Evolutionary conservation across 2,797 vertebrate species (phyloP).

Genomic region (Falco rusticolus): DNA sequence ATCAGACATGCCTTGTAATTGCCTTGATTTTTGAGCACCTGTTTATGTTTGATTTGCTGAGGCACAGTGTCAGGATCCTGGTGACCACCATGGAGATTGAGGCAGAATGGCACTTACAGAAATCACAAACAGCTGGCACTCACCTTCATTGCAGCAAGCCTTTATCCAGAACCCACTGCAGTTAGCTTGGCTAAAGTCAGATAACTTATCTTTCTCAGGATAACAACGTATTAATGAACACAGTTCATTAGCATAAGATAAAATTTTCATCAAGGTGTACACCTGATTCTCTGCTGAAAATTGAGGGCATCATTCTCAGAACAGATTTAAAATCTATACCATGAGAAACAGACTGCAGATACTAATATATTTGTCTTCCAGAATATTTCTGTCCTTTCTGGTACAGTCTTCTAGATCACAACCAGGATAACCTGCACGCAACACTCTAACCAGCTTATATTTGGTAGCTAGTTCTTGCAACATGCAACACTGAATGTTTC

Average conservation of each 20-base stretch:
- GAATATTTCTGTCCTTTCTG: neutral
- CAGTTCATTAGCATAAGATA: neutral
- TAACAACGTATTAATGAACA: neutral
- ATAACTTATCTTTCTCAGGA: neutral
- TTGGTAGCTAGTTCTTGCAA: neutral
- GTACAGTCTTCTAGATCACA: neutral
- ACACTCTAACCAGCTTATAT: neutral
- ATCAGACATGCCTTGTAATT: neutral
- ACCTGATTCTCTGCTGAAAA: neutral
- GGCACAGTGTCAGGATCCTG: neutral
- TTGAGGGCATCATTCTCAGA: neutral
- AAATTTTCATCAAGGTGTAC: neutral
- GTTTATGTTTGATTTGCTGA: neutral
- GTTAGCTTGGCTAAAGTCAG: neutral
- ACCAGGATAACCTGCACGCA: neutral
- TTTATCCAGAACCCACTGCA: neutral
- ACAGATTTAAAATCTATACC: neutral
- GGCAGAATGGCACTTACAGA: neutral
- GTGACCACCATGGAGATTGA: neutral
- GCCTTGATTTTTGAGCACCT: neutral
- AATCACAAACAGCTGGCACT: neutral
- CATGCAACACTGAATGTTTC: neutral
- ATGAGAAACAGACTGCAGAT: neutral
- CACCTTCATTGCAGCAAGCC: neutral
- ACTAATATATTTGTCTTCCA: neutral